A percentile compares a stretch with the other conserved stretches of the same genome.
These are phyloP conservation scores for Parnassius mnemosyne DNA, from an alignment of 2,888 invertebrate species.

Conservation along the genomic window DNA sequence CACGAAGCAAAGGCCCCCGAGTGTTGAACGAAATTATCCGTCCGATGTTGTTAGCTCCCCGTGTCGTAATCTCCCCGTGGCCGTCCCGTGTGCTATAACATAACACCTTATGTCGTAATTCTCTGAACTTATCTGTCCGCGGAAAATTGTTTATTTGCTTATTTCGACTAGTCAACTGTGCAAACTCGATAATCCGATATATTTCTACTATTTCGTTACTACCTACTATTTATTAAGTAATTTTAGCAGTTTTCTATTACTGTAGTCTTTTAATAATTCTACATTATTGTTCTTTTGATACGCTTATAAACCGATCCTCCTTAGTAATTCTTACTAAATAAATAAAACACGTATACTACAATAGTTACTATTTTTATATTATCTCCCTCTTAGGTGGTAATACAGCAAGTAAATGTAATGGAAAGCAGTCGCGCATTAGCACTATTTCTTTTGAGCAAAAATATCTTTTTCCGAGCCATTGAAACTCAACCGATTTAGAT, in stretches of 20 bases:
- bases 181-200: too few species aligned
- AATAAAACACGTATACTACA: too few species aligned
- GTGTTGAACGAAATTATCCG: conserved; percentile 70
- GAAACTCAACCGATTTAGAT: conserved; percentile 18
- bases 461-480: conserved; percentile 23
- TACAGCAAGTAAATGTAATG: conserved; percentile 12
- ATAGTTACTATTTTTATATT: not conserved
- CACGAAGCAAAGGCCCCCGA: conserved; percentile 26
- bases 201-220: too few species aligned
- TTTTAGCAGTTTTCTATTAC: too few species aligned
- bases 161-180: not conserved
- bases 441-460: conserved; percentile 11
- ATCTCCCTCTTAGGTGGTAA: conserved; percentile 2
- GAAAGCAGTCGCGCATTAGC: conserved; percentile 9
- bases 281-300: too few species aligned
- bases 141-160: not conserved
- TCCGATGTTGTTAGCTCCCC: conserved; percentile 68
- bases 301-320: too few species aligned
- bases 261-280: too few species aligned
- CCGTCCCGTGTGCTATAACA: conserved; percentile 36
- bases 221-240: too few species aligned
- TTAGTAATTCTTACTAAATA: too few species aligned
- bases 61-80: conserved; percentile 51
- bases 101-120: conserved; percentile 13
- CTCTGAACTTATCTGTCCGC: conserved; percentile 31